Evolutionary conservation across 30 jellyfish, hydroid and myxozoan species (phyloP), one percentile per base, ranked within the genome.

Genomic region (Aurelia aurita): DNA sequence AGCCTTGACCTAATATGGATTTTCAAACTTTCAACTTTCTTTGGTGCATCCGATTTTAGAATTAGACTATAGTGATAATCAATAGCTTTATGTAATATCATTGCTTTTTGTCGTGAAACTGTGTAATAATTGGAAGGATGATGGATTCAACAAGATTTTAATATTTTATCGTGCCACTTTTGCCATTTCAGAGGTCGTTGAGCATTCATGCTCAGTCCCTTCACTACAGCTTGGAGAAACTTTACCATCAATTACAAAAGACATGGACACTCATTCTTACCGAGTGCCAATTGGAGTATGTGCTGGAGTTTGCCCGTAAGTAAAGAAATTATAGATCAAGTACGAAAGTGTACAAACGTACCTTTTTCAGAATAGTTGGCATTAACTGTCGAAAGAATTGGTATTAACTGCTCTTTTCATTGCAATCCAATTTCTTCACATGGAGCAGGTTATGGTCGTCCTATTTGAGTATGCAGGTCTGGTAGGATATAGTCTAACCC

Each of bases 281-380:
- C 87, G 98, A 15, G 96, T 87, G 19, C 98, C 98, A 34, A 69
- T 93, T 55, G 98, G 98, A 14, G 98, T 93, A 5, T 93, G 98
- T 93, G 97, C 96, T 63, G 98, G 98, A 65, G 90, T 93, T 68
- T 81, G 97, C 19, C 98, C 98, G 98, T 93, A 82, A 82, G 97
- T 57, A 22, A 0, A 16, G 29, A 18, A 2, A 19, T 55, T 55
- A 1, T 11, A 55, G 29, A 19, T 55, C 12, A 55, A 55, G 28
- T 55, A 55, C 12, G 15, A 19, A 55, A 12, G 14, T 55, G 67
- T 1, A 0, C 9, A 6, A 39, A 39, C 51, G 7, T 8, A 15
- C 15, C 51, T 0, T 6, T 8, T 39, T 39, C n/a, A 39, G 16
- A 9, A 39, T 6, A 39, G 12, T n/a, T n/a, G n/a, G n/a, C n/a